Base-by-base conservation (phyloP, 2,113 vertebrate species). In the Percopsis transmontana region DNA sequence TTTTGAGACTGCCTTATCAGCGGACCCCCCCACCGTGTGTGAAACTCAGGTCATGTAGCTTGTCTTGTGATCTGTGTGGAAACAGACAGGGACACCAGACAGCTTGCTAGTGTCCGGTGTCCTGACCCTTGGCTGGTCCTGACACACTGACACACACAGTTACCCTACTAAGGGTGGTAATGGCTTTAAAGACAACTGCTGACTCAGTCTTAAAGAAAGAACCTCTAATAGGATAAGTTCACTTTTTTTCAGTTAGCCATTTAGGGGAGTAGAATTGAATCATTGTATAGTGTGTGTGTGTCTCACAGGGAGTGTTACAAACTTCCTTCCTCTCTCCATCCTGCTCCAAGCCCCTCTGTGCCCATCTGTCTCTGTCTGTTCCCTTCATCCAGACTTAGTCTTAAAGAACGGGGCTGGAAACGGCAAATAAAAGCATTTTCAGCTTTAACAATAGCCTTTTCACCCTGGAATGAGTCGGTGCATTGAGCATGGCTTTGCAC, bases 401-500 rank as follows among this genome's bases (percentile, higher is more conserved):
- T 77, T 50, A 75, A 75, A 82, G 62, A 76, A 23, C 66, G 55
- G 58, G 24, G 53, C 76, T 41, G 71, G 50, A 39, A 63, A 77
- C 54, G 69, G 68, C 65, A 71, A 76, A 60, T 61, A 56, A 77
- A 5, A 41, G 40, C 5, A 41, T 7, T 41, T 5, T 41, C 40
- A 5, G 11, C 5, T 7, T 12, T 11, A 19, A 51, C 82, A 87
- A 83, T 73, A 62, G 76, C 54, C 81, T 86, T 81, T 86, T 86
- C 82, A 86, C 58, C 24, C 51, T 58, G 64, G 54, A 70, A 68
- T 52, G 58, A 76, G 75, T 60, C 13, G 51, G 39, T 66, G 82
- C 62, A 79, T 76, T 80, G 72, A 79, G 75, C 9, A 38, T 55
- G 66, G 84, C 76, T 81, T 80, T 79, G 70, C 76, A 62, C 72